Base-by-base conservation (phyloP, 2,113 vertebrate genomes). In the Serinus canaria region DNA sequence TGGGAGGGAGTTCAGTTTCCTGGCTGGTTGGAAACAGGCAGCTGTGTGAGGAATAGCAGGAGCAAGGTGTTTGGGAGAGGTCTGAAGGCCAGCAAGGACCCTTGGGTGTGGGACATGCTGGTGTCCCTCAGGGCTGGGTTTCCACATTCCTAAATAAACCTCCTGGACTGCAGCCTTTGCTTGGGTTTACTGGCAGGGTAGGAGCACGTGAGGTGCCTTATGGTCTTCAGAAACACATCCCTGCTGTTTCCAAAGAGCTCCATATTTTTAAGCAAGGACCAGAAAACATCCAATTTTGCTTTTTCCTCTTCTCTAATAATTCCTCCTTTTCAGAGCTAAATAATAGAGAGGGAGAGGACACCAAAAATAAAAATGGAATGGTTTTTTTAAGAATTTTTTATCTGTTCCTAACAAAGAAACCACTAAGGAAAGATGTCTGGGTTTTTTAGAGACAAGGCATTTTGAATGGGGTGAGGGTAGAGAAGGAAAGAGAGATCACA, bases 401-500 rank as follows among this genome's bases (percentile, higher is more conserved):
- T 74, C 89, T 13, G 0, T 52, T 47, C 56, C 56, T 86, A 44
- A 90, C 86, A 90, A 96, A 95, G 92, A 80, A 85, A 66, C 35
- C 28, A 18, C 63, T 35, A 30, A 7, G 24, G 41, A 88, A 95
- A 62, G 17, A 17, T 5, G 23, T 59, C 62, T 83, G 11, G 31
- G 15, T 4, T 9, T 35, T 15, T 77, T 60, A 20, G 7, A 22
- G 47, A 44, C 31, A 31, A 70, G 55, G 6, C 82, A 31, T 80
- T 93, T 88, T 80, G 79, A 66, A 66, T 41, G 88, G 88, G 44
- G 20, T 62, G 41, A 78, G 64, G 62, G 43, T 80, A 76, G 67
- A 39, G 69, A 44, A 92, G 67, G 90, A 69, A 87, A 68, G 83
- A 87, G 84, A 94, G 91, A 94, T 84, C 80, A 46, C 66, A 72